Percentiles rank a stretch among this genome's conserved stretches.
These are phyloP conservation scores for Heliocidaris tuberculata DNA, from an alignment of 35 echinoderm and acorn worm genomes.

Conservation along the genomic window DNA sequence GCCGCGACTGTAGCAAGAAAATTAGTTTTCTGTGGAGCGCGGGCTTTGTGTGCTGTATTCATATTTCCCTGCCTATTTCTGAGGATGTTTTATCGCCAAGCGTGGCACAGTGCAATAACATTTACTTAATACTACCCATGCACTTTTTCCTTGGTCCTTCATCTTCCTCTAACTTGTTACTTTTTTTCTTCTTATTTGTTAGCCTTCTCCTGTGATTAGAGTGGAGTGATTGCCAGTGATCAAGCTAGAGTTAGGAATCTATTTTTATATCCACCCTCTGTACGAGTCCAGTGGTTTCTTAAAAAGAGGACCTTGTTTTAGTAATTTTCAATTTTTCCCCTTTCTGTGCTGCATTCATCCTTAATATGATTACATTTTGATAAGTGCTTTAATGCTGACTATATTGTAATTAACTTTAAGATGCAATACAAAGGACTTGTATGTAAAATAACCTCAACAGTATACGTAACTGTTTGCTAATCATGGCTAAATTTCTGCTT, in stretches of 20 bases:
- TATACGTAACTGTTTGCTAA: no score
- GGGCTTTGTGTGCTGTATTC: not conserved
- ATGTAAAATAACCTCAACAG: no score
- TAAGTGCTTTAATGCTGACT: no score
- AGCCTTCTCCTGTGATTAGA: not conserved
- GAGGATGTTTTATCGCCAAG: not conserved
- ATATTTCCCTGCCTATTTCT: not conserved
- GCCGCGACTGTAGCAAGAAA: not conserved
- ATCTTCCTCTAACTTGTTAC: not conserved
- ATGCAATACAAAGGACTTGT: no score
- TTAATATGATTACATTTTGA: no score
- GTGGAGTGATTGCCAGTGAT: not conserved
- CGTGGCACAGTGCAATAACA: slow-evolving; percentile 6
- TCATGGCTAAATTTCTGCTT: no score
- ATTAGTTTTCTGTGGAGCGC: not conserved
- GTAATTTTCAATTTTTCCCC: no score
- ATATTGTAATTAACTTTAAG: no score
- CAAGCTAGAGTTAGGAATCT: not conserved
- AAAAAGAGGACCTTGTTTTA: no score
- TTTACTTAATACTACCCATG: not conserved
- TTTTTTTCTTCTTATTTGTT: not conserved
- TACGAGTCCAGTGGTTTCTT: no score
- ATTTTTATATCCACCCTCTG: no score
- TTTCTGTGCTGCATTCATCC: no score
- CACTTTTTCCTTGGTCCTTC: not conserved